Conservation (phyloP, 2,113 vertebrate species). For the Hippocampus abdominalis region DNA sequence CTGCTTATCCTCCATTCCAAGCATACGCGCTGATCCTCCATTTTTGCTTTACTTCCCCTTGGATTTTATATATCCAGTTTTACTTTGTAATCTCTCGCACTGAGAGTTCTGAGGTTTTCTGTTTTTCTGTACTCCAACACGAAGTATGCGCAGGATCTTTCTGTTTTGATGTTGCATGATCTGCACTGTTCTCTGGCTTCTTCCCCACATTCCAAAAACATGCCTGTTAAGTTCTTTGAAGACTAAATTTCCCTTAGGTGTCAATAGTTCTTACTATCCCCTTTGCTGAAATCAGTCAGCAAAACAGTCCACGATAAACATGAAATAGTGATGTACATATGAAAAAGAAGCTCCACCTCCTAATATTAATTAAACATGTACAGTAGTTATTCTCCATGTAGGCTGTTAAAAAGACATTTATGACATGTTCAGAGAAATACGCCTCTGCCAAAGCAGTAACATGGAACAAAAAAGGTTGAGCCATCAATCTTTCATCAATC, state of each 20-base stretch:
- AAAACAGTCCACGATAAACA: neutral
- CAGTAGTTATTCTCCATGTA: neutral
- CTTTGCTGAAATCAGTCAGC: too few species aligned
- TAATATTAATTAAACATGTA: neutral
- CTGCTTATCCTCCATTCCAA: conserved; percentile 22
- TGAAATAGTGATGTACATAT: neutral
- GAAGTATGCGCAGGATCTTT: too few species aligned
- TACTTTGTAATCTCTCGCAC: neutral
- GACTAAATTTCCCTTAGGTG: too few species aligned
- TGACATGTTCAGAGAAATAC: too few species aligned
- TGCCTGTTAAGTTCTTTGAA: too few species aligned
- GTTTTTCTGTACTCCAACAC: too few species aligned
- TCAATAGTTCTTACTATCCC: neutral
- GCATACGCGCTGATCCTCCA: conserved; percentile 1
- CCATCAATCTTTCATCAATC: neutral
- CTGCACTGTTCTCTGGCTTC: too few species aligned
- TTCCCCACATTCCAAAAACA: too few species aligned
- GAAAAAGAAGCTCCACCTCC: neutral
- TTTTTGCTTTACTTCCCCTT: neutral
- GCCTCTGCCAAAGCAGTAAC: neutral
- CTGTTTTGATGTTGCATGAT: too few species aligned
- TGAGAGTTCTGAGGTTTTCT: neutral
- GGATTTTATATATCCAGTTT: neutral
- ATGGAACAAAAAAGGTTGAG: neutral
- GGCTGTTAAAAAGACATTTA: neutral